Evolutionary conservation across 2,888 invertebrate species (phyloP).

Genomic region (Lasioglossum marginatum): DNA sequence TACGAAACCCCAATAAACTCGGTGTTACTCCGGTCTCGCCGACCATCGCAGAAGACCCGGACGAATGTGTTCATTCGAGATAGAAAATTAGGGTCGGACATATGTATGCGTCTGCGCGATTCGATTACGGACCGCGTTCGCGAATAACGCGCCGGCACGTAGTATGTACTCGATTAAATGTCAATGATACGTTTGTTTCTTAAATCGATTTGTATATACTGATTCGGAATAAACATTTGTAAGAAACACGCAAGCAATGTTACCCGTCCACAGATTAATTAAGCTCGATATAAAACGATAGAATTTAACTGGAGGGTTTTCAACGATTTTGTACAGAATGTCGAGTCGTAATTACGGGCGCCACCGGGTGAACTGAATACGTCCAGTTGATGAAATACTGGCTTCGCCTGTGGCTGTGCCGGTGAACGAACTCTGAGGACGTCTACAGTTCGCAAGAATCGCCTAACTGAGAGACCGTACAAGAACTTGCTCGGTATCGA

Average conservation of each 20-base stretch:
- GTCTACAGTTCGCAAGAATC: slow-evolving; percentile 36
- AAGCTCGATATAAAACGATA: background rate
- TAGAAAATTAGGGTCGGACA: background rate
- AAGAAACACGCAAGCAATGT: slow-evolving; percentile 20
- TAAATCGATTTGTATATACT: slow-evolving; percentile 10
- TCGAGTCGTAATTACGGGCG: background rate
- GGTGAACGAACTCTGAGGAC: slow-evolving; percentile 56
- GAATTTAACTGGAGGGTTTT: background rate
- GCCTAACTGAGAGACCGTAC: slow-evolving; percentile 77
- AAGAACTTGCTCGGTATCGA: slow-evolving; percentile 81
- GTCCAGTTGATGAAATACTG: background rate
- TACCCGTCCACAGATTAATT: background rate
- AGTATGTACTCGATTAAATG: background rate
- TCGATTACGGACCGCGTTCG: background rate
- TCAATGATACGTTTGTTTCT: background rate
- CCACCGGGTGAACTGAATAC: background rate
- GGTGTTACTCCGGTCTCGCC: background rate
- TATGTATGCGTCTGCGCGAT: background rate
- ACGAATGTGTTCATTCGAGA: slow-evolving; percentile 18
- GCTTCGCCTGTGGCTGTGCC: slow-evolving; percentile 7
- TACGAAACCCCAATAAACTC: background rate
- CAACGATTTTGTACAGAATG: background rate
- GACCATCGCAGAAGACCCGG: background rate
- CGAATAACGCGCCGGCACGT: background rate
- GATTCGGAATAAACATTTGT: slow-evolving; percentile 53